These are phyloP conservation scores for Pitta sordida DNA, from an alignment of 2,113 vertebrate species.

Conservation along the genomic window DNA sequence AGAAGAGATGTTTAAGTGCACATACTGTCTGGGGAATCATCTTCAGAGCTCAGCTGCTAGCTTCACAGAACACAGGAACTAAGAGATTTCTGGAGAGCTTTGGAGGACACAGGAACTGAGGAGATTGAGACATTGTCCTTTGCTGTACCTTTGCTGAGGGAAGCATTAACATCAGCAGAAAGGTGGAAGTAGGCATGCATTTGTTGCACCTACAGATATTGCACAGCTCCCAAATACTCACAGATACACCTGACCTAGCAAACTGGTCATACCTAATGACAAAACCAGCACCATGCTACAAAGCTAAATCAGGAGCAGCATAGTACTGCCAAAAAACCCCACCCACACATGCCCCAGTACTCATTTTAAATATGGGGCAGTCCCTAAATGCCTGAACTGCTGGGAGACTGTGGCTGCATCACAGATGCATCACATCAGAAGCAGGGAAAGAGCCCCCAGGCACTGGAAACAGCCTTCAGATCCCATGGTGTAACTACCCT, in stretches of 20 bases:
- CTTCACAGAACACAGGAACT: background rate
- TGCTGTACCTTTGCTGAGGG: background rate
- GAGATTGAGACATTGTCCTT: background rate
- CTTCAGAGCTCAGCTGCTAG: background rate
- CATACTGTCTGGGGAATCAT: background rate
- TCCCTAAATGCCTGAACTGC: background rate
- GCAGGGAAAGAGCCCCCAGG: background rate
- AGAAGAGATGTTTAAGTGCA: conserved; percentile 19
- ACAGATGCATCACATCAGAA: no score
- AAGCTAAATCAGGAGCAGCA: background rate
- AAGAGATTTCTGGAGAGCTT: conserved; percentile 1
- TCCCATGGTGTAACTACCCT: rapidly evolving
- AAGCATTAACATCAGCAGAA: background rate
- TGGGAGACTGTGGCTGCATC: background rate
- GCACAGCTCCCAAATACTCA: background rate
- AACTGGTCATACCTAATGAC: background rate
- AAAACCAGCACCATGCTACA: background rate
- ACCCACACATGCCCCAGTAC: background rate
- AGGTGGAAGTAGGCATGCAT: background rate
- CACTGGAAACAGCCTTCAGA: background rate
- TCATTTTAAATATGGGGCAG: background rate
- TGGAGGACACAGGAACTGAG: background rate
- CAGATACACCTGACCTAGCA: background rate
- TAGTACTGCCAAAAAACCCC: background rate
- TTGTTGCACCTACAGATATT: background rate